Conservation (phyloP, 2,113 vertebrate species). For the Sorex fumeus region DNA sequence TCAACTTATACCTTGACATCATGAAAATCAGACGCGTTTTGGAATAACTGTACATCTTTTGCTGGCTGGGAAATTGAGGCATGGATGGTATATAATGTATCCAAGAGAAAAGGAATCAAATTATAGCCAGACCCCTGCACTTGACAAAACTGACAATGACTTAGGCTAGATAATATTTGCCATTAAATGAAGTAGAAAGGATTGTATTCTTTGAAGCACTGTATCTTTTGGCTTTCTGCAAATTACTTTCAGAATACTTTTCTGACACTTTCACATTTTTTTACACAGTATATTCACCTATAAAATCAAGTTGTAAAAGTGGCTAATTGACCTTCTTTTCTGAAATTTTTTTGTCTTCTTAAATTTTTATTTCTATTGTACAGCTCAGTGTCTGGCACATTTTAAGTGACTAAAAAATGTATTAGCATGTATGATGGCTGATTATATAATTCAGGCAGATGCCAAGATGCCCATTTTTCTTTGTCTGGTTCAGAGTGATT, state of each 20-base stretch:
- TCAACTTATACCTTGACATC: background rate
- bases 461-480: constrained; percentile 41
- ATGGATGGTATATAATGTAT: background rate
- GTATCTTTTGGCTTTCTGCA: background rate
- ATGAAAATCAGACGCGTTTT: constrained; percentile 28
- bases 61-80: constrained; percentile 46
- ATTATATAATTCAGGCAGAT: constrained; percentile 20
- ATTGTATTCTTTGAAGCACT: background rate
- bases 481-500: constrained; percentile 53
- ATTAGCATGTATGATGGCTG: background rate
- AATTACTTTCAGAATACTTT: background rate
- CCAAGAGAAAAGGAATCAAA: background rate
- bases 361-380: background rate
- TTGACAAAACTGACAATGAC: background rate
- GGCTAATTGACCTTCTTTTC: background rate
- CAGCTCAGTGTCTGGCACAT: background rate
- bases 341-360: background rate
- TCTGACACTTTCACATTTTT: background rate
- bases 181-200: background rate
- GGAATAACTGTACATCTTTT: constrained; percentile 31
- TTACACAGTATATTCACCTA: background rate
- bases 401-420: background rate
- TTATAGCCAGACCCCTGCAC: background rate
- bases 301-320: background rate
- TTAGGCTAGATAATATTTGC: background rate